Base-by-base conservation (phyloP, 2,797 vertebrate genomes). In the Pelodytes ibericus region DNA sequence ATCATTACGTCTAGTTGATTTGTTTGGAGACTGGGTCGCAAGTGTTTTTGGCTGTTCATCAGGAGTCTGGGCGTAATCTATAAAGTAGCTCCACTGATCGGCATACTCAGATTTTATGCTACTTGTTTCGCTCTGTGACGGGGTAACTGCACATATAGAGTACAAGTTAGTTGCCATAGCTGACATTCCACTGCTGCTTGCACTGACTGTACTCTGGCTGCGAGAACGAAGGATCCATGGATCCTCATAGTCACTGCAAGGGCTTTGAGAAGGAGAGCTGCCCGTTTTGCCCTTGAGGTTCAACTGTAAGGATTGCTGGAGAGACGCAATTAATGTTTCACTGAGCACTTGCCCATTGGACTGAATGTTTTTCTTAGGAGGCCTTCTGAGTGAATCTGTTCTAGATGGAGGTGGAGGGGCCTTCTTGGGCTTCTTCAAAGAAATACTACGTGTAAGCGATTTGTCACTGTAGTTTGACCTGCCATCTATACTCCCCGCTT, bases 171-270 rank as follows among this genome's bases (percentile, higher is more conserved):
- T 87, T 0, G 89, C 88, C 9, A 85, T 84, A 1, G 95, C 86
- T 0, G 96, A 98, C 1, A 94, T 87, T 71, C 95, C 86, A 41
- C 96, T 96, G 53, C 74, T 74, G 20, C 91, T 88, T 0, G 88
- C 93, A 0, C 97, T 98, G 74, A 95, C 85, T 0, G 94, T 97
- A 80, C 97, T 99, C 71, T 97, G 98, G 84, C 97, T 98, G 78
- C 96, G 92, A 0, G 95, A 94, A 0, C 96, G 91, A 5, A 95
- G 81, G 82, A 95, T 87, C 97, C 98, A 99, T 2, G 96, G 94
- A 83, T 99, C 97, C 18, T 98, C 97, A 0, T 95, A 94, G 88
- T 97, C 96, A 2, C 96, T 98, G 87, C 94, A 93, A n/a, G 96
- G 95, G 80, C 97, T 96, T 76, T 96, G 95, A 6, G 96, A 96